phyloP scores from a whole-genome alignment of 2,113 vertebrate genomes.

The Nansenia antarctica region DNA sequence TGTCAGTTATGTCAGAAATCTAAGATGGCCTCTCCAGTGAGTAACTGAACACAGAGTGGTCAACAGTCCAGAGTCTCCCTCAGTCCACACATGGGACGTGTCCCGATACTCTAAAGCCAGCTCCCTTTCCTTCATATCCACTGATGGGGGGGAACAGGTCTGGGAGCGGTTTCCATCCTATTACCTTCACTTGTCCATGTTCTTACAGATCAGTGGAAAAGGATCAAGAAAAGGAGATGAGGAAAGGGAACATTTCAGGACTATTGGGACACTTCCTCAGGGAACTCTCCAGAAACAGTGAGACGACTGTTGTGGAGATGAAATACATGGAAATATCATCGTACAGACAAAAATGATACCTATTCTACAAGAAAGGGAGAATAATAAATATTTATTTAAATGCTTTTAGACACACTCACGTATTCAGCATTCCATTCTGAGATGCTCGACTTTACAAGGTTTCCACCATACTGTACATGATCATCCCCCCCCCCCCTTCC shows the following conservation, averaged over 20 bases:
- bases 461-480: slow-evolving; percentile 9
- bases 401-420: slow-evolving; percentile 40
- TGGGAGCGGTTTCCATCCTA: neutral
- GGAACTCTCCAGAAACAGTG: neutral
- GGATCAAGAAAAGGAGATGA: neutral
- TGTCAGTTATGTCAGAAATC: slow-evolving; percentile 6
- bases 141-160: slow-evolving; percentile 5
- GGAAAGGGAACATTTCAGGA: neutral
- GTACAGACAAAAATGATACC: slow-evolving; percentile 3
- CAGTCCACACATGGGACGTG: neutral
- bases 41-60: slow-evolving; percentile 2
- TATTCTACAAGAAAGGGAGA: slow-evolving; percentile 29
- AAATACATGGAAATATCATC: slow-evolving; percentile 6
- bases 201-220: neutral
- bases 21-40: neutral
- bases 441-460: slow-evolving; percentile 24
- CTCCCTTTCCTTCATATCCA: neutral
- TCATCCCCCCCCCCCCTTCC: neutral
- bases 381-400: slow-evolving; percentile 47
- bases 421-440: slow-evolving; percentile 28
- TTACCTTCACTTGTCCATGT: neutral
- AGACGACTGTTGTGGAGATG: neutral
- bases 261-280: neutral
- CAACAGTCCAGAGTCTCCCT: neutral
- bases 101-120: neutral